Evolutionary conservation across 2,113 vertebrate genomes (phyloP), one percentile per base, ranked within the genome.

Genomic region (Actenoides lindsayi): DNA sequence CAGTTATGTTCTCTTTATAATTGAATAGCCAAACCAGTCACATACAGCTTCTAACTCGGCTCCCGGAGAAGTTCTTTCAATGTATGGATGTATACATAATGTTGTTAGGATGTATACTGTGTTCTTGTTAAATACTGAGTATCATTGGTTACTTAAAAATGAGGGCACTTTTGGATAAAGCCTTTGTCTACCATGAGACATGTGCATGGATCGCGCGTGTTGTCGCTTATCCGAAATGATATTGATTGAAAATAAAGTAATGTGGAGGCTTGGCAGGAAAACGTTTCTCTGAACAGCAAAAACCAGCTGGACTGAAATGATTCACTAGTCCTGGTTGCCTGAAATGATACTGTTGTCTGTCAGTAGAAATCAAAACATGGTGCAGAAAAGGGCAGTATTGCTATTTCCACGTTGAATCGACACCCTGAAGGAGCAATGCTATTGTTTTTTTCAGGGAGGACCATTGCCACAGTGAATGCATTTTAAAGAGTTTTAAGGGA

Each of bases 31-130:
- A 35, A 28, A 24, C 13, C 2, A 20, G 46, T 37, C 25, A 13
- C 46, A 16, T 37, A 11, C 8, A 10, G 5, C 10, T 56, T n/a
- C 41, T 11, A 23, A 4, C 13, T 76, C 5, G 0, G 25, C 48
- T 79, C 16, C 46, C 16, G 69, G 20, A 71, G 39, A 30, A 48
- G 71, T 50, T 78, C 30, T 69, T 8, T 30, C 25, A 8, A 2
- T 41, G 42, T 4, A 1, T 14, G 56, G 39, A 7, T 31, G 50
- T 9, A 16, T 28, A 8, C 9, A 5, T 18, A 35, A n/a, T 30
- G 8, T 23, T 37, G 18, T 25, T 31, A 46, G 33, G 14, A 31
- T 19, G 62, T 41, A 6, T 11, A 2, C 62, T n/a, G 16, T 80
- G 28, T 23, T 69, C 5, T 7, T 15, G 59, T 13, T 48, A 44